Evolutionary conservation across 2,797 vertebrate species (phyloP).

Genomic region (Oreochromis grahami): DNA sequence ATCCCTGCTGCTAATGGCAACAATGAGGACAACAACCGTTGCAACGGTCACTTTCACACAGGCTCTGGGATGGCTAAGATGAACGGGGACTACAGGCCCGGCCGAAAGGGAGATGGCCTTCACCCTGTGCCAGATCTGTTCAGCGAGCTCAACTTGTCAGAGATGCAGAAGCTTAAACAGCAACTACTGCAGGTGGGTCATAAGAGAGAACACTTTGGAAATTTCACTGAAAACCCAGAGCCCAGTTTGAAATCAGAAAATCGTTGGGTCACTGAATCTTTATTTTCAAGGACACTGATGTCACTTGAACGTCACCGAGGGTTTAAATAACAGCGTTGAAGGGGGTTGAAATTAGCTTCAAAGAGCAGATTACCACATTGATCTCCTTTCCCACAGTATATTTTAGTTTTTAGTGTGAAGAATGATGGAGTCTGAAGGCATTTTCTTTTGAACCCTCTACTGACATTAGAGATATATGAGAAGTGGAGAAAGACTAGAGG

Average conservation of each 20-base stretch:
- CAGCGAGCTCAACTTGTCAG: conserved; percentile 97
- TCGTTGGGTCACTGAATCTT: not conserved
- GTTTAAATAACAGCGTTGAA: not conserved
- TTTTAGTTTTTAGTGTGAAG: not conserved
- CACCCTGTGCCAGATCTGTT: conserved; percentile 93
- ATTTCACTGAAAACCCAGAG: not conserved
- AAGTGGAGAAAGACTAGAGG: not conserved
- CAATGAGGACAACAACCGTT: conserved; percentile 86
- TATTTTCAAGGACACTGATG: not conserved
- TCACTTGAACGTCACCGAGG: not conserved
- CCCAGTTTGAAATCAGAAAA: not conserved
- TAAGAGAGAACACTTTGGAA: not conserved
- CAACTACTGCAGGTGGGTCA: conserved; percentile 92
- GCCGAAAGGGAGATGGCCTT: conserved; percentile 85
- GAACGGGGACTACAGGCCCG: conserved; percentile 82
- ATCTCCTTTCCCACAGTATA: not conserved
- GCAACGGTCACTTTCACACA: conserved; percentile 85
- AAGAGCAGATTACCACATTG: not conserved
- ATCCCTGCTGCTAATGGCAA: conserved; percentile 71
- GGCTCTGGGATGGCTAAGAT: conserved; percentile 78
- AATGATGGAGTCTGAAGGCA: not conserved
- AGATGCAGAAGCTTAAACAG: conserved; percentile 98
- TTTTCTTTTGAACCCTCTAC: not conserved
- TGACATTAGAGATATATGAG: not conserved
- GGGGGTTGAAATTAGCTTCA: not conserved